Conservation (phyloP, 2,888 invertebrate genomes). For the Andricus curvator region DNA sequence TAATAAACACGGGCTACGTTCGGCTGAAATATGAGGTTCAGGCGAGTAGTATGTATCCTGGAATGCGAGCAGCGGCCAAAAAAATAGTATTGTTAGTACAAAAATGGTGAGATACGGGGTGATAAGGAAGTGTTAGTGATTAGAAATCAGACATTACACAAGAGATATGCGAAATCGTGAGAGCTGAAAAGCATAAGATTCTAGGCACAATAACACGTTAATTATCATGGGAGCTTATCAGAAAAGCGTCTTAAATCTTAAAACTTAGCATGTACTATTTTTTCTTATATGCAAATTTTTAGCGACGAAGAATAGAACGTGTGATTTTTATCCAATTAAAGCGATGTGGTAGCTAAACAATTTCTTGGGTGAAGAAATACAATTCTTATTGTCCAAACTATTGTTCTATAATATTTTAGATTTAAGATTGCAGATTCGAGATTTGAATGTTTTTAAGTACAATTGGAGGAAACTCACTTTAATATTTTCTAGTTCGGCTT, state of each 20-base stretch:
- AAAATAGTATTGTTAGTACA: constrained; percentile 65
- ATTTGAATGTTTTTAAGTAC: neutral
- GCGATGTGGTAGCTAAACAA: neutral
- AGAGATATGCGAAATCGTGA: constrained; percentile 42
- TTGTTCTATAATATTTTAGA: neutral
- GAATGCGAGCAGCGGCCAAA: constrained; percentile 77
- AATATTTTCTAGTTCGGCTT: constrained; percentile 92
- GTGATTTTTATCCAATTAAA: neutral
- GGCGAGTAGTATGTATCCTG: constrained; percentile 87
- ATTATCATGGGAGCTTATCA: constrained; percentile 41
- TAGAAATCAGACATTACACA: constrained; percentile 22
- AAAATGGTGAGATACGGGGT: constrained; percentile 43
- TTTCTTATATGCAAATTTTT: neutral
- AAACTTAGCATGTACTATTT: neutral
- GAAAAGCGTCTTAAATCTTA: neutral
- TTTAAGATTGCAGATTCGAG: neutral
- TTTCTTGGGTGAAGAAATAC: neutral
- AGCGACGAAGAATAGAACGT: neutral
- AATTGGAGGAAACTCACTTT: constrained; percentile 82
- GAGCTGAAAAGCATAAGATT: constrained; percentile 7
- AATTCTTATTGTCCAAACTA: neutral
- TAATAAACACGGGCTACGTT: constrained; percentile 86
- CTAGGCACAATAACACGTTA: constrained; percentile 1
- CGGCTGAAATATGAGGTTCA: constrained; percentile 79
- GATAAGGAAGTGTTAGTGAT: constrained; percentile 37